These are phyloP conservation scores for Napeogenes sylphis DNA, from an alignment of 2,888 invertebrate species.

Conservation along the genomic window DNA sequence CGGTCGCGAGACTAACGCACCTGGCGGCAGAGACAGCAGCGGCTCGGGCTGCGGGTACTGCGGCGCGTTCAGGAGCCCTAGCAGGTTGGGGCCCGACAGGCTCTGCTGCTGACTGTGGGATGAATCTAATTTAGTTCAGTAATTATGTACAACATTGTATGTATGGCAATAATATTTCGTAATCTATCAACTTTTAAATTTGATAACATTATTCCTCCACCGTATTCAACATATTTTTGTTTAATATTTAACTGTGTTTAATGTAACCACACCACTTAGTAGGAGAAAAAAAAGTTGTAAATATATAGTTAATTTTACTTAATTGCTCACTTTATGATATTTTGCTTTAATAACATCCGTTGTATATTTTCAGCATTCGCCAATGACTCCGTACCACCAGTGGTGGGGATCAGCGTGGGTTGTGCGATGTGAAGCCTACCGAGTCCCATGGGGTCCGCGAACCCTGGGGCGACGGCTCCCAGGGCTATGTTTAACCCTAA, in stretches of 20 bases:
- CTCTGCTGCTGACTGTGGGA: constrained; percentile 65
- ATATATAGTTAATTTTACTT: background rate
- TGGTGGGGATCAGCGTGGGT: constrained; percentile 49
- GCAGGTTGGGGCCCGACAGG: constrained; percentile 63
- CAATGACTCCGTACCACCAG: constrained; percentile 43
- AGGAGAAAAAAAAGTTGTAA: background rate
- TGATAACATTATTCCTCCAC: too few relatives aligned
- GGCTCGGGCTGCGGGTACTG: constrained; percentile 60
- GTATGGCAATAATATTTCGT: too few relatives aligned
- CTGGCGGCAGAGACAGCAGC: constrained; percentile 54
- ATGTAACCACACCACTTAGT: background rate
- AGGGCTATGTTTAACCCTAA: constrained; percentile 46
- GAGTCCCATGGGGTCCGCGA: constrained; percentile 37
- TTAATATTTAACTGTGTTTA: background rate
- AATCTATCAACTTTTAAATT: too few relatives aligned
- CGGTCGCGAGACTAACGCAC: constrained; percentile 34
- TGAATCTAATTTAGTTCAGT: constrained; percentile 1
- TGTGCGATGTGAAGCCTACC: constrained; percentile 41
- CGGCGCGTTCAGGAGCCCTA: constrained; percentile 64
- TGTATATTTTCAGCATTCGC: constrained; percentile 69
- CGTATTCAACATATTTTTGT: too few relatives aligned
- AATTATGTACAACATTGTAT: background rate
- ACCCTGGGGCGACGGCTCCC: constrained; percentile 32
- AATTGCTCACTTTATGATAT: constrained; percentile 67
- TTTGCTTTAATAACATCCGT: constrained; percentile 72